Percentiles rank a stretch among this genome's conserved stretches.
Conservation (phyloP, 2,113 vertebrate species). For the Hymenochirus boettgeri region DNA sequence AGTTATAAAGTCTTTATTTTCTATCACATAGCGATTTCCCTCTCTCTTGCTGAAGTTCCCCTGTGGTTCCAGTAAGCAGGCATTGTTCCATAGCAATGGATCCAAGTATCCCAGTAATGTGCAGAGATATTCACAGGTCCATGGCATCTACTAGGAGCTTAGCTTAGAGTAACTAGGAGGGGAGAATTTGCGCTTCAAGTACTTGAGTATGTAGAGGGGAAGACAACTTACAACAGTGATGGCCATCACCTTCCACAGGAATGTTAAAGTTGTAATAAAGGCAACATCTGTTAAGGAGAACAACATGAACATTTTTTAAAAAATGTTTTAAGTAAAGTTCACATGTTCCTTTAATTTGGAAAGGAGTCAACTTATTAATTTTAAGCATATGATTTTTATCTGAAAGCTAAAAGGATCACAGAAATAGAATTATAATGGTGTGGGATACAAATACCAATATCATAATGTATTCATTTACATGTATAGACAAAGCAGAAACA, state of each 20-base stretch:
- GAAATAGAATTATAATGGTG: too few relatives aligned
- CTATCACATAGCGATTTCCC: conserved; percentile 33
- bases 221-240: conserved; percentile 97
- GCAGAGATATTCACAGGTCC: conserved; percentile 14
- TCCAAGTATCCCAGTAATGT: too few relatives aligned
- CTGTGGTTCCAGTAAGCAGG: conserved; percentile 31
- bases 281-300: conserved; percentile 70
- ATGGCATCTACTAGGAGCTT: conserved; percentile 66
- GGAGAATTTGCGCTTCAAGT: conserved; percentile 93
- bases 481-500: too few relatives aligned
- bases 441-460: too few relatives aligned
- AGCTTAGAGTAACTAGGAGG: conserved; percentile 97
- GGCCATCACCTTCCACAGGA: conserved; percentile 94
- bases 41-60: conserved; percentile 52
- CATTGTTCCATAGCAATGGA: conserved; percentile 48
- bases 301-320: not conserved
- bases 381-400: too few relatives aligned
- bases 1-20: conserved; percentile 38
- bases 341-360: too few relatives aligned
- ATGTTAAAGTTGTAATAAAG: conserved; percentile 89
- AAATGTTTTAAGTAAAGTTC: not conserved
- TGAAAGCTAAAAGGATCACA: too few relatives aligned
- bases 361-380: too few relatives aligned
- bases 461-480: too few relatives aligned
- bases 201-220: conserved; percentile 96